Evolutionary conservation across 2,888 invertebrate species (phyloP).

Genomic region (Drosophila leonis): DNA sequence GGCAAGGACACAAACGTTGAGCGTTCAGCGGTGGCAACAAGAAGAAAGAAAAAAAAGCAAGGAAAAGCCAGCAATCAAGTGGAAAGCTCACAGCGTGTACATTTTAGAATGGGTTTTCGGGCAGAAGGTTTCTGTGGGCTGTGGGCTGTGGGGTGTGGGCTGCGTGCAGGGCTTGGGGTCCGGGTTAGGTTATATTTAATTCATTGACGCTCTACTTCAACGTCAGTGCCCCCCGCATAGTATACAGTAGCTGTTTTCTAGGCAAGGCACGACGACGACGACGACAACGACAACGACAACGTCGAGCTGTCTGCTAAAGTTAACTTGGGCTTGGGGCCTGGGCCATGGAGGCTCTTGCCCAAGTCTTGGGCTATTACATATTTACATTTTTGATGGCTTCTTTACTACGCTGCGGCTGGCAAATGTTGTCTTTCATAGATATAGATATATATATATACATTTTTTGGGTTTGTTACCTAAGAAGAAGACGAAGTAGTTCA

Average conservation of each 20-base stretch:
- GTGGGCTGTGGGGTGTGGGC: neutral
- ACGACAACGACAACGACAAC: constrained; percentile 26
- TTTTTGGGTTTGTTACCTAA: constrained; percentile 10
- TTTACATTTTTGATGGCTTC: constrained; percentile 77
- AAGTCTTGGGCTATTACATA: constrained; percentile 63
- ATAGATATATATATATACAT: neutral
- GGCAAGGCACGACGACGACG: constrained; percentile 48
- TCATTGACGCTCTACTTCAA: constrained; percentile 77
- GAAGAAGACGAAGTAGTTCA: constrained; percentile 13
- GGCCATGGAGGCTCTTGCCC: constrained; percentile 12
- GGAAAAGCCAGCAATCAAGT: constrained; percentile 68
- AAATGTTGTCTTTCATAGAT: constrained; percentile 43
- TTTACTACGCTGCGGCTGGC: constrained; percentile 39
- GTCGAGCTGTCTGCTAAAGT: constrained; percentile 17
- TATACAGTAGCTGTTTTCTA: constrained; percentile 43
- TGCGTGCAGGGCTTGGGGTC: constrained; percentile 6
- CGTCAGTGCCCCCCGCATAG: constrained; percentile 46
- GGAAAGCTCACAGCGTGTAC: constrained; percentile 73
- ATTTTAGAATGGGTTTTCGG: constrained; percentile 67
- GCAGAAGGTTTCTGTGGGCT: constrained; percentile 4
- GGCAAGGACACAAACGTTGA: constrained; percentile 67
- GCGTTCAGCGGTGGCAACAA: neutral
- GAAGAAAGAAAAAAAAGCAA: neutral
- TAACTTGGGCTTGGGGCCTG: constrained; percentile 27
- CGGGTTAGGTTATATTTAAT: constrained; percentile 71